These are phyloP conservation scores for Adineta ricciae DNA, from an alignment of 2,888 invertebrate species.

Conservation along the genomic window DNA sequence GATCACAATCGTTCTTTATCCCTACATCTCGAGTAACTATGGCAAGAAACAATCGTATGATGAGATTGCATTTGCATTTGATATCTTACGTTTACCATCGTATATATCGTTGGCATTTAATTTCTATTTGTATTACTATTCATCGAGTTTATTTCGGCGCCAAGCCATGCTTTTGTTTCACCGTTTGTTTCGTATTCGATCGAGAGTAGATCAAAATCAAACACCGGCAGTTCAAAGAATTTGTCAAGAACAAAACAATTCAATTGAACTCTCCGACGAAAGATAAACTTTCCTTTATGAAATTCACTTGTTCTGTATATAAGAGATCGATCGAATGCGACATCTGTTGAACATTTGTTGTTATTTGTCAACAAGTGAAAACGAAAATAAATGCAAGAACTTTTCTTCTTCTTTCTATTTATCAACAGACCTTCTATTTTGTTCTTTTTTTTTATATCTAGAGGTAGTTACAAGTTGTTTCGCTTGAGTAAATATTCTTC, in stretches of 20 bases:
- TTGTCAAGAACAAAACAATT: not conserved
- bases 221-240: not conserved
- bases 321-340: not conserved
- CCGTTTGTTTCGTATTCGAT: not conserved
- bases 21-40: not conserved
- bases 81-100: not conserved
- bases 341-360: not conserved
- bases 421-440: not conserved
- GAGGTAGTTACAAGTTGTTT: not conserved
- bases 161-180: not conserved
- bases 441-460: not conserved
- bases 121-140: slow-evolving; percentile 19
- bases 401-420: not conserved
- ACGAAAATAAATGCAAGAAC: not conserved
- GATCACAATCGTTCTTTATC: not conserved
- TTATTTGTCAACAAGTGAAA: not conserved
- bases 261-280: not conserved
- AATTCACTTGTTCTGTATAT: not conserved
- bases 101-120: not conserved
- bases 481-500: not conserved
- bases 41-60: not conserved
- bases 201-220: not conserved
- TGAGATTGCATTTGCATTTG: not conserved
- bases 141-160: not conserved
- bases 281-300: not conserved